Evolutionary conservation across 1,140 invertebrate genomes (phyloP), one percentile per base, ranked within the genome.

Genomic region (Brachionus rotundiformis): DNA sequence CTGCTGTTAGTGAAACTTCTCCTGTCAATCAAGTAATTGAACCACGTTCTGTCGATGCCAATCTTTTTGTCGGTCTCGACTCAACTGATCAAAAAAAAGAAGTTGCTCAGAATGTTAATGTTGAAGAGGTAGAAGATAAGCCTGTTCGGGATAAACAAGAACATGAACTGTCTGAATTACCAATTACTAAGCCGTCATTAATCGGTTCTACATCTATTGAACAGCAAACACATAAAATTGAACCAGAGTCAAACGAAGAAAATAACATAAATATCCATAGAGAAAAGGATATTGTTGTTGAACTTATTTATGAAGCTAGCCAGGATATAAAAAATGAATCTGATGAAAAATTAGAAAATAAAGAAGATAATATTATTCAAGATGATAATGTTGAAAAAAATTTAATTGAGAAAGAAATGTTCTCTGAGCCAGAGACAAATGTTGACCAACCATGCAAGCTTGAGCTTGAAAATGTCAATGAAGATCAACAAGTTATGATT

Each of bases 181-280:
- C 7, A 27, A 41, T 44, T 73, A 47, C 44, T 3, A 47, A n/a
- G 5, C 68, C 68, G 27, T 73, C 68, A 13, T 29, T 73, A 25
- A 29, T 73, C 25, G 68, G 68, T 25, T 73, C 68, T 25, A 73
- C 68, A 13, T 73, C 68, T 25, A 25, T 71, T n/a, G 65, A 71
- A 23, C 16, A 31, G 23, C 29, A 13, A 8, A 4, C 31, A 13
- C 3, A 19, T 71, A 13, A 5, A n/a, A 19, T 39, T 39, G 29
- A 33, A 7, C 4, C 29, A 16, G 68, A 44, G 10, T 5, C 13
- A 39, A 73, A 73, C 44, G 16, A 27, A 73, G 68, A 73, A 73
- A 68, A 68, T 68, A 8, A 16, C 36, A 31, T 19, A 0, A 36
- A 68, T 19, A 39, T 39, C 1, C 31, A 68, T 7, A 39, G 1